Evolutionary conservation across 2,888 invertebrate genomes (phyloP).

Genomic region (Acrobasis consociella): DNA sequence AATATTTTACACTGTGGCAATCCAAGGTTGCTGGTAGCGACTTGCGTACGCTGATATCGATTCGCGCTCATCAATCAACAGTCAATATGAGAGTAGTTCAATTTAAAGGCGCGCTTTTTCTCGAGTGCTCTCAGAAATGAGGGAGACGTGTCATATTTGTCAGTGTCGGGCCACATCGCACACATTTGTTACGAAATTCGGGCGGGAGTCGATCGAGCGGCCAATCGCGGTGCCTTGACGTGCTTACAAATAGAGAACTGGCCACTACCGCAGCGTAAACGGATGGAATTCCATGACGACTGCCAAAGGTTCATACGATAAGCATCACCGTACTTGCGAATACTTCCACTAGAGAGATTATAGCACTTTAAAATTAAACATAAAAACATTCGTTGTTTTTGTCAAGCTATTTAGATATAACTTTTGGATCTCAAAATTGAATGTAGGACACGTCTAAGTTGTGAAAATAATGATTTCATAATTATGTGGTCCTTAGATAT

Average conservation of each 20-base stretch:
- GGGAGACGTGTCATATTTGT: conserved; percentile 52
- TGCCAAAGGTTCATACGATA: too few relatives aligned
- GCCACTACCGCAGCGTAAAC: neutral
- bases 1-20: conserved; percentile 30
- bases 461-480: too few relatives aligned
- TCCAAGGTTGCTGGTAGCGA: conserved; percentile 15
- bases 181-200: conserved; percentile 47
- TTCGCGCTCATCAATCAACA: conserved; percentile 50
- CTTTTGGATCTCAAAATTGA: too few relatives aligned
- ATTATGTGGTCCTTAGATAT: too few relatives aligned
- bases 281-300: too few relatives aligned
- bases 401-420: neutral
- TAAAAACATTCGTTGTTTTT: neutral
- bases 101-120: conserved; percentile 46
- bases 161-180: conserved; percentile 49
- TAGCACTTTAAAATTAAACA: too few relatives aligned
- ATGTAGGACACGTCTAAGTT: too few relatives aligned
- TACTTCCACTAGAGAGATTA: too few relatives aligned
- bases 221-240: neutral
- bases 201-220: conserved; percentile 30
- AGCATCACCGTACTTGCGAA: too few relatives aligned
- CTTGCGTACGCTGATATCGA: conserved; percentile 31
- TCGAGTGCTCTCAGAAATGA: conserved; percentile 31
- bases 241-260: neutral
- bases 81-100: conserved; percentile 49